Conservation (phyloP, 1,140 invertebrate genomes). For the Drosophila parvula region DNA sequence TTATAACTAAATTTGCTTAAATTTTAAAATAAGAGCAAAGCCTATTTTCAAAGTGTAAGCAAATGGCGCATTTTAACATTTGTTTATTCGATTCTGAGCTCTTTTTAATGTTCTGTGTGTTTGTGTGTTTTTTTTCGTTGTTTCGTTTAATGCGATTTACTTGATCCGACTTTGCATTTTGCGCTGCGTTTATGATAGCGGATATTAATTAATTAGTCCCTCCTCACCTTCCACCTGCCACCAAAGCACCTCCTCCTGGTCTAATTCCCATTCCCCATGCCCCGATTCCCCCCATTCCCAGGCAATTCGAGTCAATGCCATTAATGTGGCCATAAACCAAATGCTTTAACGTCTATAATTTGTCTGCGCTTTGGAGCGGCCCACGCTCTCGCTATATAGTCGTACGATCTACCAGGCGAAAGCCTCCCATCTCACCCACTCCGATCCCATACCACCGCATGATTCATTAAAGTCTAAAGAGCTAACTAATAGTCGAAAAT, state of each 20-base stretch:
- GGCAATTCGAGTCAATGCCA: slow-evolving; percentile 40
- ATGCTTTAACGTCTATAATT: slow-evolving; percentile 51
- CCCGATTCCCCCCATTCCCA: not conserved
- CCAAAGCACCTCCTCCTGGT: not conserved
- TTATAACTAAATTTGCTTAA: too few species aligned
- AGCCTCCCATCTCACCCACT: not conserved
- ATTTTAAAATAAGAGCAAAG: too few species aligned
- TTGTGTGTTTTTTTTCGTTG: too few species aligned
- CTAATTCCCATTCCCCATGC: not conserved
- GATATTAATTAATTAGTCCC: slow-evolving; percentile 59
- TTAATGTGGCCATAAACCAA: slow-evolving; percentile 59
- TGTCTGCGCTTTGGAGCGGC: slow-evolving; percentile 35
- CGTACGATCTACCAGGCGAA: not conserved
- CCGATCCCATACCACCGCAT: slow-evolving; percentile 32
- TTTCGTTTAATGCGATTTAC: slow-evolving; percentile 64
- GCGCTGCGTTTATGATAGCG: slow-evolving; percentile 60
- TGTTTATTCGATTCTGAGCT: slow-evolving; percentile 54
- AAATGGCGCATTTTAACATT: slow-evolving; percentile 56
- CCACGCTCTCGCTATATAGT: slow-evolving; percentile 29
- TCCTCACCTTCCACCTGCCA: slow-evolving; percentile 4
- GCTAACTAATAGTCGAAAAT: slow-evolving; percentile 74
- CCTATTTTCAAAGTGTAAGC: not conserved
- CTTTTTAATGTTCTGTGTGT: slow-evolving; percentile 52
- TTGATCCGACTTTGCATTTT: slow-evolving; percentile 58
- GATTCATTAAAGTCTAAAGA: slow-evolving; percentile 79